Base-by-base conservation (phyloP, 2,888 invertebrate genomes). In the Caenorhabditis wallacei region DNA sequence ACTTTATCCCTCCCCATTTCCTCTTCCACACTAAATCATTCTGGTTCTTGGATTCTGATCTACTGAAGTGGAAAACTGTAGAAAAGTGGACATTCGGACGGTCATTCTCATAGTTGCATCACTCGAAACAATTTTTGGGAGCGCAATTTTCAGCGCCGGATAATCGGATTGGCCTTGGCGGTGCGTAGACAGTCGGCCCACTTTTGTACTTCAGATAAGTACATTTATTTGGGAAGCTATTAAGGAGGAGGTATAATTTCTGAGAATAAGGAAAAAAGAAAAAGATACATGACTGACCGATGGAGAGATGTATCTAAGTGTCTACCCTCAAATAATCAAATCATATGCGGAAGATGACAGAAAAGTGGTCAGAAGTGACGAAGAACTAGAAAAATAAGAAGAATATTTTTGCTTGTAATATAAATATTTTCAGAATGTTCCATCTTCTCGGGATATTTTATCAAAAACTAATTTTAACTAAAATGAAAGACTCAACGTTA, bases 31-130 rank as follows among this genome's bases (percentile, higher is more conserved):
- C 40, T 46, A 20, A 46, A 56, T 64, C 56, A 56, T 26, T 75
- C 75, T 75, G 59, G 75, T 75, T 75, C 75, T 59, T 16, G 66
- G 68, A 68, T 75, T 54, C 53, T 66, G 75, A 66, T 66, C 66
- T 64, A 66, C 66, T 75, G 53, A 51, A 66, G 66, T 66, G 66
- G 53, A 66, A 66, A 51, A 48, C 24, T 53, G 48, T 56, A 20
- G 59, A 37, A 24, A 43, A 59, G 57, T 35, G 37, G 37, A 16
- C 22, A 3, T 22, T 43, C n/a, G n/a, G 61, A 43, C 57, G 57
- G 59, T 59, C 59, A 59, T n/a, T n/a, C n/a, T n/a, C n/a, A 40
- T 18, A 18, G 2, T 57, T 57, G 30, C 18, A 30, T 30, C 30
- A 30, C 30, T 1, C 13, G 26, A 53, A 69, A 53, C 37, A 37